These are phyloP conservation scores for Holcopasites calliopsidis DNA, from an alignment of 1,140 invertebrate species.

Conservation along the genomic window DNA sequence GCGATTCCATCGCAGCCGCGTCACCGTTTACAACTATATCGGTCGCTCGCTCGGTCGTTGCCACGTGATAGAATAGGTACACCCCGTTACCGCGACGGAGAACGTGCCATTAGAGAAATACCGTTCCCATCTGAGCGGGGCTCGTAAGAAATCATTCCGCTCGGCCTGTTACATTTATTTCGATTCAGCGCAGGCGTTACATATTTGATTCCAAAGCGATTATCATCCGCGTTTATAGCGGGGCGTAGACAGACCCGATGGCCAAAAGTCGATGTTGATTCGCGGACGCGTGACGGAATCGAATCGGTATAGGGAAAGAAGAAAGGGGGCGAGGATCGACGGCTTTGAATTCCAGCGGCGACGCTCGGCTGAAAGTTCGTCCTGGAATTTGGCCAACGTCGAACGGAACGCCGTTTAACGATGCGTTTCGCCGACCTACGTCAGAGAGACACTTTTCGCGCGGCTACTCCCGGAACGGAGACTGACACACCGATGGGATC, in stretches of 20 bases:
- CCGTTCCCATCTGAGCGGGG: neutral
- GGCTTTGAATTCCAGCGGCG: constrained; percentile 59
- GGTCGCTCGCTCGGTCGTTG: no score
- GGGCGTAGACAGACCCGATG: constrained; percentile 9
- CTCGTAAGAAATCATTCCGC: neutral
- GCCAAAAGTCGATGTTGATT: constrained; percentile 25
- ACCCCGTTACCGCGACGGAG: no score
- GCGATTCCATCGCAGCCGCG: no score
- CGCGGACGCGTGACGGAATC: constrained; percentile 18
- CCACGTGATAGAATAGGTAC: no score
- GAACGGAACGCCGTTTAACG: constrained; percentile 50
- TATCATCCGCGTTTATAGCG: constrained; percentile 8
- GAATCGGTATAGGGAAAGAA: constrained; percentile 14
- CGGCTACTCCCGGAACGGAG: constrained; percentile 23
- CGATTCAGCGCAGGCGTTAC: constrained; percentile 24
- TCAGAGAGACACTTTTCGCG: constrained; percentile 16
- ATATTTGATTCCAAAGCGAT: constrained; percentile 18
- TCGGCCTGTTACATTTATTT: neutral
- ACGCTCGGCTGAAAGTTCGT: constrained; percentile 58
- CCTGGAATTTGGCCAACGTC: constrained; percentile 68
- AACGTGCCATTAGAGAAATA: neutral
- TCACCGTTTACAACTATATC: no score
- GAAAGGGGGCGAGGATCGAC: neutral
- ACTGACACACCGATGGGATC: neutral
- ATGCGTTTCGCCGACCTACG: constrained; percentile 29